Base-by-base conservation (phyloP, 2,797 vertebrate genomes). In the Artibeus lituratus region DNA sequence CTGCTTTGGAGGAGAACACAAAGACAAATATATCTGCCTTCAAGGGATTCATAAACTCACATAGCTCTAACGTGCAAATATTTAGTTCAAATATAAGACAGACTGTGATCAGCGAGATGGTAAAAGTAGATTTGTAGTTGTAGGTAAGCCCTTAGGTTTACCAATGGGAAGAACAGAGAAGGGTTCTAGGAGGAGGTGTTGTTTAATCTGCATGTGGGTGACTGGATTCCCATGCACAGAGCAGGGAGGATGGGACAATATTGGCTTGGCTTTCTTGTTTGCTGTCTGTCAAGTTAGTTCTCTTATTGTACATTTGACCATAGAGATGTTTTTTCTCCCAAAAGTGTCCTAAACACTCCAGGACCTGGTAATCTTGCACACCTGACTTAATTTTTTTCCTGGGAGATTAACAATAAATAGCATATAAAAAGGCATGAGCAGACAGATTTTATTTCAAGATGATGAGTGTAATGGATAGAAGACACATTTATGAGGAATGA, bases 391-490 rank as follows among this genome's bases (percentile, higher is more conserved):
- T 88, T 74, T 59, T 55, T 59, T 59, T 59, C 77, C 42, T n/a
- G 55, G n/a, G 29, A 70, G 62, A 42, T 76, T 49, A 84, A 62
- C 14, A 82, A n/a, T 90, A 80, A 65, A 51, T 42, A 65, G 29
- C 35, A 53, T 59, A 47, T 53, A 26, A 85, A 94, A 90, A 83
- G 55, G 62, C 62, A 35, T 16, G 9, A 83, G 24, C 22, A 87
- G 59, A n/a, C 44, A 86, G 49, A 59, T 82, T 95, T 92, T 90
- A 76, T 95, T 94, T 96, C 35, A 80, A 94, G 92, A 91, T 92
- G 67, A 19, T 74, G 26, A 69, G 18, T 73, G 8, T 24, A 47
- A 81, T 72, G 35, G 91, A 44, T 14, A 92, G 91, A 90, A 85
- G 77, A 94, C n/a, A 55, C 83, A 83, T 47, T 86, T 73, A 10